A percentile compares a stretch with the other conserved stretches of the same genome.
Conservation (phyloP, 2,797 vertebrate species). For the Peromyscus nudipes region DNA sequence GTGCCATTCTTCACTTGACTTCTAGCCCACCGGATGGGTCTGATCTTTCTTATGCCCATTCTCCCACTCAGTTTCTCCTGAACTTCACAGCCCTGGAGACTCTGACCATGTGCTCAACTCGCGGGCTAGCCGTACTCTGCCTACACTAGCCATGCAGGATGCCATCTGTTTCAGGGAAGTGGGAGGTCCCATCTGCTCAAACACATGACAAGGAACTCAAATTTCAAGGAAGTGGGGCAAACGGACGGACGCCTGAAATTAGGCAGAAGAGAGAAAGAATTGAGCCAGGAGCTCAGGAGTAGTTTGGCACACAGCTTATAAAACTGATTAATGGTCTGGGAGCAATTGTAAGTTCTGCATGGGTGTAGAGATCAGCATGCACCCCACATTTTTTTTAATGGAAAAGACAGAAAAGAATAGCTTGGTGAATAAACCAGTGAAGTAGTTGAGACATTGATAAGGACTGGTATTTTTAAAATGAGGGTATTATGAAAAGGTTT, state of each 20-base stretch:
- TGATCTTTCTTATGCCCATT: background rate
- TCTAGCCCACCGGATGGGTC: background rate
- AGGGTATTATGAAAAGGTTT: background rate
- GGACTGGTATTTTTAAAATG: background rate
- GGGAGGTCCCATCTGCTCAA: conserved; percentile 81
- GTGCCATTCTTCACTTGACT: conserved; percentile 4
- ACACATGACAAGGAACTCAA: conserved; percentile 67
- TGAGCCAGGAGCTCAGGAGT: conserved; percentile 27
- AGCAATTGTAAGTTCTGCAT: background rate
- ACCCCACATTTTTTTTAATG: background rate
- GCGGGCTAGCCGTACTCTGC: conserved; percentile 66
- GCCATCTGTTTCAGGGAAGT: conserved; percentile 76
- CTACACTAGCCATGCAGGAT: conserved; percentile 70
- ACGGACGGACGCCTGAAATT: conserved; percentile 70
- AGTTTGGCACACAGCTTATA: background rate
- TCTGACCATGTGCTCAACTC: conserved; percentile 27
- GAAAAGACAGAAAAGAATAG: background rate
- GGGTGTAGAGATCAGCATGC: background rate
- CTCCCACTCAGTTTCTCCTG: background rate
- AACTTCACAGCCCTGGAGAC: background rate
- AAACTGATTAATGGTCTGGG: background rate
- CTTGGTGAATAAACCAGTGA: background rate
- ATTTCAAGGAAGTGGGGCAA: conserved; percentile 58
- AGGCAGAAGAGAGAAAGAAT: conserved; percentile 42
- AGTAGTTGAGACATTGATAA: background rate